Base-by-base conservation (phyloP, 2,797 vertebrate genomes). In the Amphiprion clarkii region DNA sequence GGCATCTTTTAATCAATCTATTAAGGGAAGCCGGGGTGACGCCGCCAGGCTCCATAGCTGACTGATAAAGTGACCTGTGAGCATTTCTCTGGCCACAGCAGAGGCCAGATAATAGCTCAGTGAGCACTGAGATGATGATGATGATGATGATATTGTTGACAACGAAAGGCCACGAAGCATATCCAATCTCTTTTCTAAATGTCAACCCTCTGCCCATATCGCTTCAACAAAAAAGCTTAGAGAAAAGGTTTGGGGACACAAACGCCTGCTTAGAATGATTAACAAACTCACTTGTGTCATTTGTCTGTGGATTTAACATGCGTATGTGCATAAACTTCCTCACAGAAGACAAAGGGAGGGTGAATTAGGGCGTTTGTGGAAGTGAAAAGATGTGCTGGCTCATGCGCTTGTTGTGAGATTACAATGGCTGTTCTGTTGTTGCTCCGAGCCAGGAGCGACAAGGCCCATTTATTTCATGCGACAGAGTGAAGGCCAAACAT, bases 1-100 rank as follows among this genome's bases (percentile, higher is more conserved):
- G 4, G 1, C 88, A 92, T 92, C 87, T 91, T 90, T 91, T 90
- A 87, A 94, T 93, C 90, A 89, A 92, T 93, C 91, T 87, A 84
- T 91, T 90, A 91, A 79, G 72, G 55, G 74, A 63, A 87, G 83
- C 77, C 27, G 23, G 62, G 74, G 40, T 58, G 60, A 81, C 48
- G 61, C 62, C 77, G 87, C 86, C 84, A 85, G 82, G 59, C 78
- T 70, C 64, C 3, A 17, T 17, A 27, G 1, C 73, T 40, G 78
- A 65, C 88, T 87, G 91, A 93, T 94, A 92, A 90, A 89, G 82
- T 89, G 85, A 90, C 91, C 87, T 17, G 33, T 46, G 16, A 76
- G 76, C 78, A 14, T 76, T 83, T 81, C 64, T 62, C 76, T 39
- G 78, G 79, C 88, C 81, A 74, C 89, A 68, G 81, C 65, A 63